Evolutionary conservation across 2,888 invertebrate genomes (phyloP).

Genomic region (Epinotia brunnichana): DNA sequence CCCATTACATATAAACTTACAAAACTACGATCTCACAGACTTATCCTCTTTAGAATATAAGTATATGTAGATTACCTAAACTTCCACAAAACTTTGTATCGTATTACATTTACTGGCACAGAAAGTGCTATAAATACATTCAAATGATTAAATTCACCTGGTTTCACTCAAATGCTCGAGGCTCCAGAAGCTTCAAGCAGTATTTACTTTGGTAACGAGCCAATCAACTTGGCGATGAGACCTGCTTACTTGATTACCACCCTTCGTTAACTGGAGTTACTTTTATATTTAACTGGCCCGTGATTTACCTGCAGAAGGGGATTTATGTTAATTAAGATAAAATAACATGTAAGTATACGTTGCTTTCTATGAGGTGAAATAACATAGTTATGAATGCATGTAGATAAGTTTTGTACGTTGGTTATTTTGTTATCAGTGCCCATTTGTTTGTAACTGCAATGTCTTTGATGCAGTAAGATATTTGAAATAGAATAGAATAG

Average conservation of each 20-base stretch:
- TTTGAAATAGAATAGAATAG: no score
- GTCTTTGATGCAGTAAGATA: no score
- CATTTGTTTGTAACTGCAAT: no score
- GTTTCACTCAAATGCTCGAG: slow-evolving; percentile 13
- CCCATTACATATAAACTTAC: no score
- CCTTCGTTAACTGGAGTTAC: slow-evolving; percentile 42
- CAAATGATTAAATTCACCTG: slow-evolving; percentile 3
- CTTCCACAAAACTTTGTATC: neutral
- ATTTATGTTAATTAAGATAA: neutral
- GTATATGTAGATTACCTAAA: no score
- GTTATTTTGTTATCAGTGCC: no score
- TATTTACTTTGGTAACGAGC: slow-evolving; percentile 43
- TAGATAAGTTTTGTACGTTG: no score
- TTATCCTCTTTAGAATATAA: no score
- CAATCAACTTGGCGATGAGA: slow-evolving; percentile 42
- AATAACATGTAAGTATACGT: neutral
- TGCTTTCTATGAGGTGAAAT: neutral
- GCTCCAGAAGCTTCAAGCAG: slow-evolving; percentile 26
- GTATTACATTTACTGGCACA: no score
- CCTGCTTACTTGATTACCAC: slow-evolving; percentile 39
- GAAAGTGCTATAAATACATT: neutral
- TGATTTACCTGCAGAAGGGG: slow-evolving; percentile 34
- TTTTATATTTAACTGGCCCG: slow-evolving; percentile 39
- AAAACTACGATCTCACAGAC: no score
- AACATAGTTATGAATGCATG: neutral